Conservation (phyloP, 2,888 invertebrate genomes). For the Elysia crispata region DNA sequence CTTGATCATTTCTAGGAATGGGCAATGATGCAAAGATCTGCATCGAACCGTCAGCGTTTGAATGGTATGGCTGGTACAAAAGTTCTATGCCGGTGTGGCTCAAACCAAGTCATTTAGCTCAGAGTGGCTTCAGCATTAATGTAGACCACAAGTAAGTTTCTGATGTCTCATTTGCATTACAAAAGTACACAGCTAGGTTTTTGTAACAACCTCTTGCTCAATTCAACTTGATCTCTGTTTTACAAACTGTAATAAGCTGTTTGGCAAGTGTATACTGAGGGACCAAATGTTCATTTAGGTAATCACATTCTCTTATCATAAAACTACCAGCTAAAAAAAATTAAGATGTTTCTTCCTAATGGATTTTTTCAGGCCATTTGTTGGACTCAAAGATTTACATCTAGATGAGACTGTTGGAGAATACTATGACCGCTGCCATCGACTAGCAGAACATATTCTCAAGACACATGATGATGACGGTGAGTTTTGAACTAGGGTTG, state of each 20-base stretch:
- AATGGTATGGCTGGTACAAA: slow-evolving; percentile 93
- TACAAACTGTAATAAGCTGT: no score
- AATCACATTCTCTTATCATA: no score
- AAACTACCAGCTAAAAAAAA: no score
- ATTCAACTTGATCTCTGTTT: no score
- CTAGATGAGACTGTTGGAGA: slow-evolving; percentile 83
- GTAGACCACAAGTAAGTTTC: slow-evolving; percentile 38
- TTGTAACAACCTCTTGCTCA: no score
- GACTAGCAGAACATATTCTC: slow-evolving; percentile 81
- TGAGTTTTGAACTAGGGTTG: slow-evolving; percentile 51
- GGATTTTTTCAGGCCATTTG: slow-evolving; percentile 77
- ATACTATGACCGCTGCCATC: slow-evolving; percentile 83
- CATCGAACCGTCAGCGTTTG: slow-evolving; percentile 94
- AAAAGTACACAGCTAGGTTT: no score
- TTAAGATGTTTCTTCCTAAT: no score
- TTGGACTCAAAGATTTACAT: slow-evolving; percentile 67
- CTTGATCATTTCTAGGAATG: slow-evolving; percentile 46
- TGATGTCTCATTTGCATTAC: no score
- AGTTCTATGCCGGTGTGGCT: slow-evolving; percentile 71
- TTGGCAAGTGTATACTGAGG: no score
- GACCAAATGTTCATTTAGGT: no score
- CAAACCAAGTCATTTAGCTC: slow-evolving; percentile 82
- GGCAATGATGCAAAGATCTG: slow-evolving; percentile 58
- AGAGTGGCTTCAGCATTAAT: slow-evolving; percentile 33
- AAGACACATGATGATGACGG: slow-evolving; percentile 79